Evolutionary conservation across 1,140 invertebrate species (phyloP).

Genomic region (Bombus terrestris): DNA sequence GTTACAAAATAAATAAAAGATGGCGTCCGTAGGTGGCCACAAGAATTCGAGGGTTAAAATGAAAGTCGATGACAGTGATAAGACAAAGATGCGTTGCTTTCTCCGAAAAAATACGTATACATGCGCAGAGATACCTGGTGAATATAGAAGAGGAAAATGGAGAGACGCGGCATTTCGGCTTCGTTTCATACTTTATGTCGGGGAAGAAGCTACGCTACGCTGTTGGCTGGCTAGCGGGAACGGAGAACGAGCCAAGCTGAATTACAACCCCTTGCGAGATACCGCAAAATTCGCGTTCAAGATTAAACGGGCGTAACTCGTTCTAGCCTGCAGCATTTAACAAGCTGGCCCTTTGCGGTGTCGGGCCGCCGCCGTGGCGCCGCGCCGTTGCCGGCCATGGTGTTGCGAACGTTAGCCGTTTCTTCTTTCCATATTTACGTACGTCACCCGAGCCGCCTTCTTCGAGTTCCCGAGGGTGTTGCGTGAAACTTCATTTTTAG

Average conservation of each 20-base stretch:
- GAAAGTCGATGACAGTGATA: slow-evolving; percentile 21
- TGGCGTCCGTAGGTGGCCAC: no score
- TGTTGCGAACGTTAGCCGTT: no score
- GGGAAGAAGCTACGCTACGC: background rate
- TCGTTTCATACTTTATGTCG: slow-evolving; percentile 77
- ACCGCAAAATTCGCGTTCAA: slow-evolving; percentile 81
- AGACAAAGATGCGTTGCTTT: slow-evolving; percentile 25
- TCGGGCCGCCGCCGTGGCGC: background rate
- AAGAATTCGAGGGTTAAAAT: slow-evolving; percentile 30
- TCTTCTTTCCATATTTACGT: no score
- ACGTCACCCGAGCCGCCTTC: no score
- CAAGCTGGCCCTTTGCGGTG: slow-evolving; percentile 63
- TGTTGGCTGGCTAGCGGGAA: slow-evolving; percentile 16
- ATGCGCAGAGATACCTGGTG: slow-evolving; percentile 39
- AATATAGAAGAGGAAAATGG: slow-evolving; percentile 19
- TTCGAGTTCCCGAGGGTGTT: no score
- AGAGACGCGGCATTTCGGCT: slow-evolving; percentile 78
- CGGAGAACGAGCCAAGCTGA: slow-evolving; percentile 72
- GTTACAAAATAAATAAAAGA: background rate
- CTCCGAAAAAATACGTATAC: background rate
- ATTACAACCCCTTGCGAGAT: slow-evolving; percentile 82
- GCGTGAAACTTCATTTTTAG: no score
- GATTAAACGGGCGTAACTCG: slow-evolving; percentile 82
- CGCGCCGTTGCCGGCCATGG: no score
- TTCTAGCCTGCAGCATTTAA: slow-evolving; percentile 72